A percentile compares a stretch with the other conserved stretches of the same genome.
Conservation (phyloP, 37 sponge, comb jelly and placozoan genomes). For the Axinella damicornis region DNA sequence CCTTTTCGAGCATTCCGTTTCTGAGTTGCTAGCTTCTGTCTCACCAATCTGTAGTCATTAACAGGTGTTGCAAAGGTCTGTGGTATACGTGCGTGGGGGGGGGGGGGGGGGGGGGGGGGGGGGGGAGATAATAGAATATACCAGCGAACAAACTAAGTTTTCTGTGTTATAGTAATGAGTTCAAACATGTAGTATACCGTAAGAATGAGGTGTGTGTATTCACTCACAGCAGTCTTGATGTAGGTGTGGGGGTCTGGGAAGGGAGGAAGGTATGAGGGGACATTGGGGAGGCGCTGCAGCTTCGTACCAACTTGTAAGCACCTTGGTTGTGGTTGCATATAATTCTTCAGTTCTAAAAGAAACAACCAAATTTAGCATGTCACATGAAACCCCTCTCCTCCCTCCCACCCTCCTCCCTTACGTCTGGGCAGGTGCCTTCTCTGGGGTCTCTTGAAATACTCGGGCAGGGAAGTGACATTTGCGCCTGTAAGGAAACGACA, state of each 20-base stretch:
- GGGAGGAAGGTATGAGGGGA: slow-evolving; percentile 68
- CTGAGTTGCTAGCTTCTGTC: slow-evolving; percentile 73
- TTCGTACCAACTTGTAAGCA: slow-evolving; percentile 65
- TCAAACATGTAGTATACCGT: background rate
- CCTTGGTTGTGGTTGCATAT: slow-evolving; percentile 44
- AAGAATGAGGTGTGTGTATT: no score
- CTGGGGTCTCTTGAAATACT: slow-evolving; percentile 68
- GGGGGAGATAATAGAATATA: background rate
- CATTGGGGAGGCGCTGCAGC: slow-evolving; percentile 47
- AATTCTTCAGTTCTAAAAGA: slow-evolving; percentile 53
- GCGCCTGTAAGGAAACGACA: slow-evolving; percentile 18
- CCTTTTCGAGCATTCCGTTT: slow-evolving; percentile 50
- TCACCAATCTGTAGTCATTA: slow-evolving; percentile 64
- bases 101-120: no score
- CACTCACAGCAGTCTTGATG: slow-evolving; percentile 81
- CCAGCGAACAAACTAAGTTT: no score
- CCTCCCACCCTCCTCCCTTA: slow-evolving; percentile 11
- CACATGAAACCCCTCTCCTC: no score
- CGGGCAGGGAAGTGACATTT: slow-evolving; percentile 23
- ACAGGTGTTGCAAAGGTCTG: slow-evolving; percentile 60
- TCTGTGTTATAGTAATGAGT: no score
- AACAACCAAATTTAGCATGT: background rate
- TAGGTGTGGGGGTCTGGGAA: slow-evolving; percentile 90
- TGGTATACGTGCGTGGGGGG: no score
- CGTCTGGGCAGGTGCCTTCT: slow-evolving; percentile 80